Conservation (phyloP, 2,888 invertebrate species). For the Julus scanicus region DNA sequence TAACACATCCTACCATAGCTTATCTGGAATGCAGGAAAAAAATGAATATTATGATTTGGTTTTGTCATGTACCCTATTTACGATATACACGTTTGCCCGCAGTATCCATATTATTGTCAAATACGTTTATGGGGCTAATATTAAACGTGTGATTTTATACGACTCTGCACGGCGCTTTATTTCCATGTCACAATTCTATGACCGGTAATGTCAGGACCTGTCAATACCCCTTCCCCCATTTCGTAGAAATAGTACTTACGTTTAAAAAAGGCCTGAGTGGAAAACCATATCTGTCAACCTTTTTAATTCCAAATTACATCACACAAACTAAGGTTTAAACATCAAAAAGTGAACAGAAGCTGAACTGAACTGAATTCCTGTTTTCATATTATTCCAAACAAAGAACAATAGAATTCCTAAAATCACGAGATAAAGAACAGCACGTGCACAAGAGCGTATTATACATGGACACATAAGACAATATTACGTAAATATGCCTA, state of each 20-base stretch:
- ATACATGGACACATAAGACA: too few relatives aligned
- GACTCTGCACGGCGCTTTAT: background rate
- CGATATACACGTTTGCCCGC: background rate
- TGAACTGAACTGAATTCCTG: too few relatives aligned
- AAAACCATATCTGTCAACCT: too few relatives aligned
- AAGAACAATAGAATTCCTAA: too few relatives aligned
- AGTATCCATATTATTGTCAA: background rate
- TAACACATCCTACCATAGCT: background rate
- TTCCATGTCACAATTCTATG: background rate
- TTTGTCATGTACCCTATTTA: background rate
- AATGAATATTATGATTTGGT: constrained; percentile 22
- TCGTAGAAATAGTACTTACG: background rate
- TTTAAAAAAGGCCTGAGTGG: too few relatives aligned
- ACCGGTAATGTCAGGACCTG: background rate
- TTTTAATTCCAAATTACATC: too few relatives aligned
- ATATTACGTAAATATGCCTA: too few relatives aligned
- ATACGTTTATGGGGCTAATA: background rate
- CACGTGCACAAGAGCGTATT: too few relatives aligned
- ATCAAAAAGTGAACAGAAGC: too few relatives aligned
- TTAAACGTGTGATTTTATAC: background rate
- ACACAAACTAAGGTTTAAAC: too few relatives aligned
- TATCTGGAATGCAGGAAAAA: constrained; percentile 25
- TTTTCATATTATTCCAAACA: too few relatives aligned
- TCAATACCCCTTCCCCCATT: background rate
- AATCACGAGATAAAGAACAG: too few relatives aligned